Evolutionary conservation across 2,113 vertebrate genomes (phyloP).

Genomic region (Halichoerus grypus): DNA sequence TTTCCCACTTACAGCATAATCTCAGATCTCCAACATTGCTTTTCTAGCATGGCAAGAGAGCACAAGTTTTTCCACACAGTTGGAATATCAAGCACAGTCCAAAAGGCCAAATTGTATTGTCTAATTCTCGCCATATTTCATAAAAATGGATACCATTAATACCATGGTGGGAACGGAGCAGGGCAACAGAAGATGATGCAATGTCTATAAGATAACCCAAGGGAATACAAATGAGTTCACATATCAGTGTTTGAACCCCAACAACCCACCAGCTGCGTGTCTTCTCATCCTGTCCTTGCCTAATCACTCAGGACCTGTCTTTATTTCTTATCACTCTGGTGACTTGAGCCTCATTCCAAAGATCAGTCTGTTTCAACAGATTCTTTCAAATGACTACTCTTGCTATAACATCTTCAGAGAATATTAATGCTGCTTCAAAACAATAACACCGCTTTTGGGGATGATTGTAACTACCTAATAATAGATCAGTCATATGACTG

Average conservation of each 20-base stretch:
- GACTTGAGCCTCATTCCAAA: constrained; percentile 53
- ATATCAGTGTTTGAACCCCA: background rate
- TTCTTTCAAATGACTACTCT: constrained; percentile 28
- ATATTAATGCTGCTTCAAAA: constrained; percentile 65
- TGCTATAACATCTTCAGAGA: constrained; percentile 44
- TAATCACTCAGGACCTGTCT: constrained; percentile 47
- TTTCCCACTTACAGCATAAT: background rate
- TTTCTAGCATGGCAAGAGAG: background rate
- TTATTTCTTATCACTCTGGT: constrained; percentile 29
- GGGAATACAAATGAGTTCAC: constrained; percentile 58
- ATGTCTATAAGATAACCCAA: constrained; percentile 29
- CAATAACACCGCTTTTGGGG: constrained; percentile 38
- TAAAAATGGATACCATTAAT: constrained; percentile 57
- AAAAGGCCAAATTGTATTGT: constrained; percentile 51
- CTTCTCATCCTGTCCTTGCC: constrained; percentile 43
- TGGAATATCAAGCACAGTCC: background rate
- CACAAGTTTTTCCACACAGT: background rate
- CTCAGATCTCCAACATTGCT: background rate
- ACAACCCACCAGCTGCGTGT: constrained; percentile 37
- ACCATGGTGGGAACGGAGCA: background rate
- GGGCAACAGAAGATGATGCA: background rate
- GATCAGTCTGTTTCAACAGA: background rate
- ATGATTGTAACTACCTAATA: constrained; percentile 33
- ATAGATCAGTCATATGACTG: constrained; percentile 57
- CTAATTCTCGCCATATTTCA: background rate